Percentiles rank a stretch among this genome's conserved stretches.
Evolutionary conservation across 2,113 vertebrate genomes (phyloP).

Genomic region (Tautogolabrus adspersus): DNA sequence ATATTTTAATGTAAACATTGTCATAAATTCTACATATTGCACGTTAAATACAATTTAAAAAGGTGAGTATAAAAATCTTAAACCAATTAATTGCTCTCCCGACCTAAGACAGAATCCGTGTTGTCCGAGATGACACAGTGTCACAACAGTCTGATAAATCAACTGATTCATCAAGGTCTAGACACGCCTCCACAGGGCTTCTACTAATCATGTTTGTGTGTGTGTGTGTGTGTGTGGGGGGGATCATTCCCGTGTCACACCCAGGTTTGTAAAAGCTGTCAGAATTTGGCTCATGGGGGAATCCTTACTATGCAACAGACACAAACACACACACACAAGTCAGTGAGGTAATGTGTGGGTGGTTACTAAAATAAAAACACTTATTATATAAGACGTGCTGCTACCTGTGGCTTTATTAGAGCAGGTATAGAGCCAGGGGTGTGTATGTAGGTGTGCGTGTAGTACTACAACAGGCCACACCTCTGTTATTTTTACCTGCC

Average conservation of each 20-base stretch:
- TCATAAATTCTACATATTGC: too few species aligned
- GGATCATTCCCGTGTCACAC: not conserved
- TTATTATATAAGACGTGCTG: not conserved
- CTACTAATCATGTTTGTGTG: not conserved
- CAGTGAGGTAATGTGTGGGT: not conserved
- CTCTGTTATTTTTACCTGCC: conserved; percentile 33
- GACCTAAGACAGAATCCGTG: not conserved
- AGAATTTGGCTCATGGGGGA: conserved; percentile 15
- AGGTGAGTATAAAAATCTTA: too few species aligned
- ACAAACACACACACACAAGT: not conserved
- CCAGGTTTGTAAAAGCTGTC: not conserved
- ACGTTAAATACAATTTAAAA: too few species aligned
- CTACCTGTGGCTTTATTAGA: conserved; percentile 17
- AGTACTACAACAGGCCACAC: conserved; percentile 3
- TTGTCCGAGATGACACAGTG: not conserved
- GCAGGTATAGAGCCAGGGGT: not conserved
- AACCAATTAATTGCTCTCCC: too few species aligned
- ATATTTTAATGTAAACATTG: too few species aligned
- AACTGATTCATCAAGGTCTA: conserved; percentile 29
- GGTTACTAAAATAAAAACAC: conserved; percentile 24
- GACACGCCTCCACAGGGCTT: conserved; percentile 22
- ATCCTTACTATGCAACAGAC: conserved; percentile 34
- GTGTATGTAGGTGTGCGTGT: conserved; percentile 5
- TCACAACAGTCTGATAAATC: conserved; percentile 2
- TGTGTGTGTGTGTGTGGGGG: not conserved